Percentiles rank a stretch among this genome's conserved stretches.
Conservation (phyloP, 2,888 invertebrate genomes). For the Coremacera marginata region DNA sequence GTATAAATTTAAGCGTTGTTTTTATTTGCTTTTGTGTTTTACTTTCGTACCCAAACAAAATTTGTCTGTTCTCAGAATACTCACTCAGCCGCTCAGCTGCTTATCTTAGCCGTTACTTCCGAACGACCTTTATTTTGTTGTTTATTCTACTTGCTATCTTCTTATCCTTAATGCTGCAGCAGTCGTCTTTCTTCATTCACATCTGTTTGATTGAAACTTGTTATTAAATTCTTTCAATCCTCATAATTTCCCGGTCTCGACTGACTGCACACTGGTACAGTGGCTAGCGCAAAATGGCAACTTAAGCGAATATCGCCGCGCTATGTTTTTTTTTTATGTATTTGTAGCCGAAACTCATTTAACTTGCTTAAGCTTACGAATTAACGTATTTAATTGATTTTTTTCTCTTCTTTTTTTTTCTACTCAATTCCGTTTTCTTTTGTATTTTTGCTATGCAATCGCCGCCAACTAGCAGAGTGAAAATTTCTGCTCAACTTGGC, state of each 20-base stretch:
- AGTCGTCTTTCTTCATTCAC: not conserved
- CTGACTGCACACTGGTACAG: too few relatives aligned
- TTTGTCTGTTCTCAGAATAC: not conserved
- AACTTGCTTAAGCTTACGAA: not conserved
- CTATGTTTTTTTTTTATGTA: not conserved
- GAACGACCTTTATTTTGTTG: not conserved
- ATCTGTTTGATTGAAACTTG: conserved; percentile 7
- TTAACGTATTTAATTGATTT: conserved; percentile 16
- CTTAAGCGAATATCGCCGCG: too few relatives aligned
- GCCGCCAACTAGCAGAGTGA: too few relatives aligned
- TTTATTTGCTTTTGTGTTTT: too few relatives aligned
- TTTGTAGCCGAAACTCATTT: not conserved
- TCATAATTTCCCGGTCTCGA: conserved; percentile 20
- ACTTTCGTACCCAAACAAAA: not conserved
- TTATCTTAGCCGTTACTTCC: not conserved
- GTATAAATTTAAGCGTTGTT: too few relatives aligned
- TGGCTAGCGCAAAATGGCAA: too few relatives aligned
- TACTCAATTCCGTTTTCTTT: not conserved
- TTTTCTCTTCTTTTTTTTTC: not conserved
- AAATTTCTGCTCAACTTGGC: not conserved
- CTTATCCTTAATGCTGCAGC: not conserved
- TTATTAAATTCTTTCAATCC: conserved; percentile 31
- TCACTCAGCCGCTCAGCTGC: not conserved
- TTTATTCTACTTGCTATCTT: not conserved
- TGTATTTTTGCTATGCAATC: not conserved